Evolutionary conservation across 2,797 vertebrate genomes (phyloP).

Genomic region (Taenioides sp.): DNA sequence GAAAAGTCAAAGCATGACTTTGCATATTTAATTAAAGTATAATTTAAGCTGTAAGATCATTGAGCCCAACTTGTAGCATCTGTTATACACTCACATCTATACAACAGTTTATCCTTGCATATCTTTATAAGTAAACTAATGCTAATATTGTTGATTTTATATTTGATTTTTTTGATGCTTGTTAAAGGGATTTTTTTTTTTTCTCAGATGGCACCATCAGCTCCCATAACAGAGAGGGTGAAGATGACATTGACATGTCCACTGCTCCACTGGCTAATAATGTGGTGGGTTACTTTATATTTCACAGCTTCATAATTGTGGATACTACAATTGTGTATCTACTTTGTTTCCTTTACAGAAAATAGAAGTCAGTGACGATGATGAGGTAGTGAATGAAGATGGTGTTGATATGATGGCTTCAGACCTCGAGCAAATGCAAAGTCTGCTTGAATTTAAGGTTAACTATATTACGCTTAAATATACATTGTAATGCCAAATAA

Average conservation of each 20-base stretch:
- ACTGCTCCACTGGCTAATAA: constrained; percentile 78
- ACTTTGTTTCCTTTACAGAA: constrained; percentile 78
- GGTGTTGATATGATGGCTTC: constrained; percentile 84
- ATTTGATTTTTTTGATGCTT: background rate
- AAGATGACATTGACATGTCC: constrained; percentile 77
- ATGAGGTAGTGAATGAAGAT: constrained; percentile 84
- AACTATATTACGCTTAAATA: constrained; percentile 29
- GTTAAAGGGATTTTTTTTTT: constrained; percentile 20
- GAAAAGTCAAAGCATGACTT: too few species aligned
- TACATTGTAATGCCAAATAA: background rate
- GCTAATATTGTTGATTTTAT: background rate
- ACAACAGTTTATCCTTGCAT: background rate
- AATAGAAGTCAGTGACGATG: constrained; percentile 91
- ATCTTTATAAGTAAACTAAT: background rate
- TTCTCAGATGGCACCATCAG: constrained; percentile 84
- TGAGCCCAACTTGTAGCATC: background rate
- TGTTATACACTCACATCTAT: background rate
- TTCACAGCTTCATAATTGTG: background rate
- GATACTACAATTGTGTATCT: background rate
- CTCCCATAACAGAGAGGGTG: constrained; percentile 80
- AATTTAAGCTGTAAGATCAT: background rate
- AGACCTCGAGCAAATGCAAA: constrained; percentile 91
- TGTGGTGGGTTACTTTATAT: constrained; percentile 76
- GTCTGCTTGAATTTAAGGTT: constrained; percentile 93
- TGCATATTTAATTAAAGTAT: too few species aligned